A percentile compares a stretch with the other conserved stretches of the same genome.
phyloP scores from a whole-genome alignment of 2,113 vertebrate species.

The Rhynchomys soricoides region DNA sequence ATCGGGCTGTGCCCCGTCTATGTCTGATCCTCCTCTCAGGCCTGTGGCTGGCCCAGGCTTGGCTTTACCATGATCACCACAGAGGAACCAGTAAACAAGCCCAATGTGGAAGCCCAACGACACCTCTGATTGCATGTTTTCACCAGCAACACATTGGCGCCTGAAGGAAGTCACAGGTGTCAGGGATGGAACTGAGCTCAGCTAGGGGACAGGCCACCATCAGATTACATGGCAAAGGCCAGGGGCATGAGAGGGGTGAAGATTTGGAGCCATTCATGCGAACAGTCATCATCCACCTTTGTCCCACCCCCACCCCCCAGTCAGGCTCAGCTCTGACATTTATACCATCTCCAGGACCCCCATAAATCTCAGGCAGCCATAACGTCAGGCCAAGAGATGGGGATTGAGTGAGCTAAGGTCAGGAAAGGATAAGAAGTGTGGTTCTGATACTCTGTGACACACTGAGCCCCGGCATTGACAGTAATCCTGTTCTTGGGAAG shows the following conservation, averaged over 20 bases:
- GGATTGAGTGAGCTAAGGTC: not conserved
- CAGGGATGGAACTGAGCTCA: not conserved
- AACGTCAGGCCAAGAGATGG: not conserved
- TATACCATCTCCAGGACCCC: not conserved
- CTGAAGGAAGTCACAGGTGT: not conserved
- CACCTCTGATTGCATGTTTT: not conserved
- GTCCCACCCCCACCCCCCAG: too few species aligned
- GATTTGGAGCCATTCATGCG: not conserved
- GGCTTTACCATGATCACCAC: not conserved
- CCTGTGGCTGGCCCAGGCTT: not conserved
- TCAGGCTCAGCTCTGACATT: not conserved
- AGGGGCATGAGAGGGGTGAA: not conserved
- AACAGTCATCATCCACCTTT: not conserved
- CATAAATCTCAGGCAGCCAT: not conserved
- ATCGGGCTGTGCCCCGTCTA: not conserved
- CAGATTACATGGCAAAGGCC: not conserved
- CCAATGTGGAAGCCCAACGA: accelerated
- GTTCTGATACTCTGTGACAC: not conserved
- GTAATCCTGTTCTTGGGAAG: not conserved
- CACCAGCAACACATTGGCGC: not conserved
- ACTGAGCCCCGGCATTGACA: accelerated
- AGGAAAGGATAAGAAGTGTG: not conserved
- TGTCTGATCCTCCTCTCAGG: not conserved
- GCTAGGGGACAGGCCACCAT: not conserved
- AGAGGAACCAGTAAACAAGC: not conserved